phyloP scores from a whole-genome alignment of 2,797 vertebrate genomes.

The Lemur catta region DNA sequence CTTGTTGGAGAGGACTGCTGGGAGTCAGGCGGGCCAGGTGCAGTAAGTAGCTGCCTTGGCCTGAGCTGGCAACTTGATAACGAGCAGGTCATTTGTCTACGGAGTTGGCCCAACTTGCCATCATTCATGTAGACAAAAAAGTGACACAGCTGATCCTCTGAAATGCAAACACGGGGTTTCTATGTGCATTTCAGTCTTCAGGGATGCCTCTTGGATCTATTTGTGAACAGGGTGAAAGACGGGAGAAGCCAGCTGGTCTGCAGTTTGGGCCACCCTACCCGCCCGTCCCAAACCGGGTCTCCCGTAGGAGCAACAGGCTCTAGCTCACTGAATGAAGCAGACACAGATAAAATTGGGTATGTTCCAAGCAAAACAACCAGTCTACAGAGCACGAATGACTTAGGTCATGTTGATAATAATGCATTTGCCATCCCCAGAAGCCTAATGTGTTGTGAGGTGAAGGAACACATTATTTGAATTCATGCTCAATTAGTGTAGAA shows the following conservation, averaged over 20 bases:
- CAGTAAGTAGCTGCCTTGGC: neutral
- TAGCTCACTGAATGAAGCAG: neutral
- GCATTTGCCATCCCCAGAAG: neutral
- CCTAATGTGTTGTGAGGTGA: neutral
- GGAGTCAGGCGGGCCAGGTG: neutral
- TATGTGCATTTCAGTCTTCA: neutral
- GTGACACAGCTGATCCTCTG: neutral
- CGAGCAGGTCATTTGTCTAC: neutral
- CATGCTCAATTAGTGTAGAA: neutral
- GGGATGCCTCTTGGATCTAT: neutral
- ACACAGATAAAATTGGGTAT: neutral
- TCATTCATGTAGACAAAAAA: neutral
- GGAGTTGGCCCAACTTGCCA: neutral
- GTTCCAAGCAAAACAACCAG: neutral
- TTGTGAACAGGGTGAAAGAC: neutral
- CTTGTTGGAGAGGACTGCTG: neutral
- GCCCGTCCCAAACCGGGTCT: neutral
- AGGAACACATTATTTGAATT: neutral
- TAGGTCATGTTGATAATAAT: neutral
- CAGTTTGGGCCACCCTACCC: neutral
- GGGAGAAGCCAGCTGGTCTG: neutral
- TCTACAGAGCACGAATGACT: neutral
- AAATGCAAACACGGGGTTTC: neutral
- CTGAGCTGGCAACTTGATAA: neutral
- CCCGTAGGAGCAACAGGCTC: neutral